A percentile compares a stretch with the other conserved stretches of the same genome.
Conservation (phyloP, 2,113 vertebrate genomes). For the Alexandromys fortis region DNA sequence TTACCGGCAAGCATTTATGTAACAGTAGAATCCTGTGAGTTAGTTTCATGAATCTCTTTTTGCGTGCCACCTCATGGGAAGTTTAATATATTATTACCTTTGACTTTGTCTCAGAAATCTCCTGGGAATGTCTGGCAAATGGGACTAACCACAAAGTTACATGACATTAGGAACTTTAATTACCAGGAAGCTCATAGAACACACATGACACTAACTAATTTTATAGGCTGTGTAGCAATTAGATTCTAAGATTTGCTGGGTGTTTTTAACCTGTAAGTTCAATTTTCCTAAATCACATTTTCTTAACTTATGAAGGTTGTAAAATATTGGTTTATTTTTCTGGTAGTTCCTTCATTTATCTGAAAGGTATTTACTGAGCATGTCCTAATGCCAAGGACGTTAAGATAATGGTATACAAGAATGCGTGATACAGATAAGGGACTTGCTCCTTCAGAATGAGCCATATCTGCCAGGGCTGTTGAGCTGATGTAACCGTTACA, state of each 20-base stretch:
- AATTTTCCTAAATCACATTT: background rate
- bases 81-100: constrained; percentile 26
- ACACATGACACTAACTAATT: constrained; percentile 16
- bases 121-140: constrained; percentile 43
- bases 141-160: constrained; percentile 10
- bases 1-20: constrained; percentile 33
- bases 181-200: constrained; percentile 59
- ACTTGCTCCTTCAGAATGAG: background rate
- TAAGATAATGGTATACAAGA: background rate
- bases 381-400: background rate
- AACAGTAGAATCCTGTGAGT: constrained; percentile 31
- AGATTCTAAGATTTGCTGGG: constrained; percentile 25
- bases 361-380: background rate
- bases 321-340: background rate
- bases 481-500: background rate
- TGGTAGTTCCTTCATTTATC: background rate
- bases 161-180: constrained; percentile 65
- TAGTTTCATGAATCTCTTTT: constrained; percentile 26
- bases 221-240: constrained; percentile 35
- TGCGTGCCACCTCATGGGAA: background rate
- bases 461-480: background rate
- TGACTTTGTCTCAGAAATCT: constrained; percentile 31
- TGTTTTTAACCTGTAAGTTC: constrained; percentile 7
- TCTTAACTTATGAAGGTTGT: background rate
- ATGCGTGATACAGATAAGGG: background rate